phyloP scores from a whole-genome alignment of 2,797 vertebrate genomes.

The Botia kubotai region DNA sequence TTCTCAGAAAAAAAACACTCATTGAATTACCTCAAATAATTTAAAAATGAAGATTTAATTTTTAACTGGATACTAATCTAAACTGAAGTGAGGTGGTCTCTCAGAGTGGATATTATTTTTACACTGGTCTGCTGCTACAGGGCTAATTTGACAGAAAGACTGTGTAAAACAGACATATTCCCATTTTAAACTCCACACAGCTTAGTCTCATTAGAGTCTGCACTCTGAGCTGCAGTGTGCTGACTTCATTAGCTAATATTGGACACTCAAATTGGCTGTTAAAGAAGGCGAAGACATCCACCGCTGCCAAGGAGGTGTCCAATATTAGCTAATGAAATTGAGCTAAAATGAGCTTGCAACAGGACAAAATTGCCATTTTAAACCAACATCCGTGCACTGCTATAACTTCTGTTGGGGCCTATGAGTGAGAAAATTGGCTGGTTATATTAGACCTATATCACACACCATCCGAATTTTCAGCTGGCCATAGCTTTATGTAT shows the following conservation, averaged over 20 bases:
- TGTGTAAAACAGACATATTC: constrained; percentile 49
- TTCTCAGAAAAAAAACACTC: no score
- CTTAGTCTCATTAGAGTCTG: constrained; percentile 56
- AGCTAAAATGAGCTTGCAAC: constrained; percentile 30
- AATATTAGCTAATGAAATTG: constrained; percentile 36
- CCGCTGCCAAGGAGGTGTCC: constrained; percentile 15
- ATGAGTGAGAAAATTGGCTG: not conserved
- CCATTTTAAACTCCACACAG: constrained; percentile 55
- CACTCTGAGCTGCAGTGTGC: constrained; percentile 38
- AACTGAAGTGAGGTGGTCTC: constrained; percentile 12
- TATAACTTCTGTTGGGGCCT: constrained; percentile 9
- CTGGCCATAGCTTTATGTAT: no score
- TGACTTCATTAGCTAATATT: constrained; percentile 55
- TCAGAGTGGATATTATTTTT: constrained; percentile 12
- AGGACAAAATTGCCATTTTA: constrained; percentile 35
- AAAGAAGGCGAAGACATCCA: constrained; percentile 36
- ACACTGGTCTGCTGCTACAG: constrained; percentile 16
- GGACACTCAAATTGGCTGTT: constrained; percentile 43
- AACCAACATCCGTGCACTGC: not conserved
- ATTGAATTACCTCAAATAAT: not conserved
- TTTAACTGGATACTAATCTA: constrained; percentile 4
- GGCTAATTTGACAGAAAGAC: constrained; percentile 42
- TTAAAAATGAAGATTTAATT: constrained; percentile 4
- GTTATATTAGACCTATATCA: constrained; percentile 2
- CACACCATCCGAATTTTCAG: no score